Base-by-base conservation (phyloP, 2,113 vertebrate genomes). In the Corythaeola cristata region DNA sequence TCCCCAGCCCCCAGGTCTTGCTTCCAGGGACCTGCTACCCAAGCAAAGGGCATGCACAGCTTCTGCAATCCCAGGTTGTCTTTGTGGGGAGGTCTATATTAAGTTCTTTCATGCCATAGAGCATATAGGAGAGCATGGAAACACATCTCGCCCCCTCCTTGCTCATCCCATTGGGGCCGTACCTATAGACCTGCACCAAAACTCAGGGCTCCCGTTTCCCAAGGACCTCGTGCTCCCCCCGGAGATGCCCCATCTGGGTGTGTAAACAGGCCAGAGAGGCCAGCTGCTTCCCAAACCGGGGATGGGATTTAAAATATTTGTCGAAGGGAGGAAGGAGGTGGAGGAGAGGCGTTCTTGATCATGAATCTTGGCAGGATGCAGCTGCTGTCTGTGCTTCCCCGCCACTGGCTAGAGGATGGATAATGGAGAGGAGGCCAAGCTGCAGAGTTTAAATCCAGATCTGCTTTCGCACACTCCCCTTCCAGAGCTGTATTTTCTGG, bases 351-450 rank as follows among this genome's bases (percentile, higher is more conserved):
- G 6, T 87, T 91, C 66, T 91, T 69, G 73, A 67, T 93, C 86
- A 35, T 95, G 90, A 90, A 96, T 95, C 95, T 55, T 90, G 90
- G 92, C 94, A 95, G 94, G 80, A 87, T 60, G 82, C 83, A 81
- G 95, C 92, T 96, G 94, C 86, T 86, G 69, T 4, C 66, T 91
- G 89, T 30, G 60, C 66, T 90, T 93, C 92, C 72, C 68, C 8
- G 8, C 8, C 2, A 21, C 89, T 47, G 84, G 80, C 87, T 81
- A 44, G 49, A 50, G 93, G 88, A 95, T 66, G 86, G 94, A 91
- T 90, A 90, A 92, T 0, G 3, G 71, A 85, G 87, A 93, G 84
- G 86, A 94, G 80, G 77, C 80, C 90, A 87, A 87, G 94, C 89
- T 75, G 89, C 80, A 82, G 39, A 1, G 27, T 22, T 82, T 58